Percentiles rank a stretch among this genome's conserved stretches.
These are phyloP conservation scores for Chromis chromis DNA, from an alignment of 2,797 vertebrate species.

Conservation along the genomic window DNA sequence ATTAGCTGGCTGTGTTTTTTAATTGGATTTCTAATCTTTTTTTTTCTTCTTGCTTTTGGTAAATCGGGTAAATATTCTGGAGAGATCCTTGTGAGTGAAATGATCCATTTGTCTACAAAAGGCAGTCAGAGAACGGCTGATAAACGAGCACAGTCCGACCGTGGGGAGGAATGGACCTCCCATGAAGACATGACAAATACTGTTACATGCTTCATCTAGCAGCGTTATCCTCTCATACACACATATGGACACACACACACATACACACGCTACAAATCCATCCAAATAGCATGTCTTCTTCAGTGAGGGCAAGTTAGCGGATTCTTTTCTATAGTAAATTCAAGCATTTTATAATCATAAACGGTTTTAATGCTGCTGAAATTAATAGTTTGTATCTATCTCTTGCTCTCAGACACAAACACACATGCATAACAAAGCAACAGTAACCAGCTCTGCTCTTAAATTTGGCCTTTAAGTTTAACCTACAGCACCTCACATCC, in stretches of 20 bases:
- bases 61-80: conserved; percentile 50
- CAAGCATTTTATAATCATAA: conserved; percentile 31
- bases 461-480: conserved; percentile 20
- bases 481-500: neutral
- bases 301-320: conserved; percentile 5
- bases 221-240: conserved; percentile 35
- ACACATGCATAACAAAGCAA: neutral
- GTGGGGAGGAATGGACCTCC: conserved; percentile 68
- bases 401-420: neutral
- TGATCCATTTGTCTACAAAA: conserved; percentile 61
- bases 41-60: conserved; percentile 23
- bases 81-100: conserved; percentile 61
- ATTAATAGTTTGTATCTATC: conserved; percentile 11
- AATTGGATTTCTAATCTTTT: conserved; percentile 57
- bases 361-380: neutral
- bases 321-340: conserved; percentile 31
- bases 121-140: conserved; percentile 51
- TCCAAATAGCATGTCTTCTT: conserved; percentile 25
- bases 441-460: conserved; percentile 2
- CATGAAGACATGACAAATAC: conserved; percentile 77
- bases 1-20: conserved; percentile 50
- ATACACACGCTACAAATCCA: conserved; percentile 30
- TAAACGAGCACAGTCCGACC: conserved; percentile 53
- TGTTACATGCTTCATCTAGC: conserved; percentile 77
- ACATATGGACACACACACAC: conserved; percentile 9